Base-by-base conservation (phyloP, 1,140 invertebrate species). In the Hyles euphorbiae region DNA sequence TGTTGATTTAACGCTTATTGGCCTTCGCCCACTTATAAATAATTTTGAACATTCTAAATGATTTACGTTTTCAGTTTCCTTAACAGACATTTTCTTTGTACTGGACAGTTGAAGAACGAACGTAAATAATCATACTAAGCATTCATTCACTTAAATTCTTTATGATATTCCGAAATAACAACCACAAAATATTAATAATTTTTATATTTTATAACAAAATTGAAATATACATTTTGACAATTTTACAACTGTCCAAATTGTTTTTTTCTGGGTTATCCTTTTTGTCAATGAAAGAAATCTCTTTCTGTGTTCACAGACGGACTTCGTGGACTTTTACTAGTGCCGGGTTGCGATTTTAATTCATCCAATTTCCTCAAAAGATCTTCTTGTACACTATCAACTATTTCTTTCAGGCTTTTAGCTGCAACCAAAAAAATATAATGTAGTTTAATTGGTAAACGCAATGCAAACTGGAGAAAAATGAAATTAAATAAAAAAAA, bases 371-470 rank as follows among this genome's bases (percentile, higher is more conserved):
- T 88, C 54, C 78, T 84, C 40, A 87, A 70, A 9, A 88, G 60
- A 59, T 88, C 85, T 68, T 84, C 80, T 74, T 85, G 82, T 3
- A 88, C 83, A 44, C 83, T 88, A 46, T 85, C 79, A 6, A 88
- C 78, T n/a, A 88, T 88, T 72, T 88, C 85, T 78, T 87, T 88
- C 36, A 88, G 64, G 58, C 85, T 88, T 70, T 81, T 85, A 46
- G 85, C 85, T 88, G 65, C 34, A 79, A 76, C 7, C 48, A 54
- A 3, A 36, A 54, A 52, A 22, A 45, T 40, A 22, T 1, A 22
- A 22, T 22, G 22, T 22, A 1, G 22, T 22, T 22, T 2, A 22
- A 22, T 22, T 22, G 22, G 22, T 22, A 22, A 22, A 22, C 22
- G 22, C 22, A 22, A 22, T 22, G 2, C 22, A 22, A 22, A 22